These are phyloP conservation scores for Progne subis DNA, from an alignment of 2,113 vertebrate species.

Conservation along the genomic window DNA sequence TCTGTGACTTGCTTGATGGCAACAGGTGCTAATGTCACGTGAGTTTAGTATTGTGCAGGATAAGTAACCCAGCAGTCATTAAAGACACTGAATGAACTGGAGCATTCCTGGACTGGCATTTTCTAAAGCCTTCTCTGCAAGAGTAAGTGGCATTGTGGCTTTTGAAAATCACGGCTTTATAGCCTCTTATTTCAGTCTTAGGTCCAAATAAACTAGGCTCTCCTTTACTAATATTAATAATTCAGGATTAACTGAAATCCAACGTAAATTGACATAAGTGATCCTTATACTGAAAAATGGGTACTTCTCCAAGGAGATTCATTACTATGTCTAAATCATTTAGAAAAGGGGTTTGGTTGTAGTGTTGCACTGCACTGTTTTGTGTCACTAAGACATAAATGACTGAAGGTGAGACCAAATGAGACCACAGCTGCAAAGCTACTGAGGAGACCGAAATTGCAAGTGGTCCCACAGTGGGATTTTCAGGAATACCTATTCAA, in stretches of 20 bases:
- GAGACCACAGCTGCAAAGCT: background rate
- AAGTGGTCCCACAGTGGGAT: background rate
- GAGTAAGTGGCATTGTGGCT: background rate
- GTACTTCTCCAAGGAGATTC: background rate
- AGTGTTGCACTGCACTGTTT: background rate
- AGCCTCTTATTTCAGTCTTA: background rate
- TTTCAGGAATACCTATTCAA: constrained; percentile 37
- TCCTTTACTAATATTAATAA: constrained; percentile 10
- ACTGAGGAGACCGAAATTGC: background rate
- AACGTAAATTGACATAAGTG: constrained; percentile 5
- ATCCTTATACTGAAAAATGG: background rate
- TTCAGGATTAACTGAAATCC: constrained; percentile 39
- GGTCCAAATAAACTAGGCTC: background rate
- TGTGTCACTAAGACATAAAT: background rate
- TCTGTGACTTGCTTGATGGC: background rate
- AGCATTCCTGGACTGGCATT: background rate
- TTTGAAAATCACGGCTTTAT: background rate
- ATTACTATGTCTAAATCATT: background rate
- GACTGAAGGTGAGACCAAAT: background rate
- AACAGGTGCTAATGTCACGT: background rate
- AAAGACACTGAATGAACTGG: background rate
- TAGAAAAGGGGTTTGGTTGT: background rate
- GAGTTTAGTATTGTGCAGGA: background rate
- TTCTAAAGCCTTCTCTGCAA: background rate
- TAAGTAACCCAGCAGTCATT: background rate